These are phyloP conservation scores for Eubucco bourcierii DNA, from an alignment of 2,113 vertebrate species.

Conservation along the genomic window DNA sequence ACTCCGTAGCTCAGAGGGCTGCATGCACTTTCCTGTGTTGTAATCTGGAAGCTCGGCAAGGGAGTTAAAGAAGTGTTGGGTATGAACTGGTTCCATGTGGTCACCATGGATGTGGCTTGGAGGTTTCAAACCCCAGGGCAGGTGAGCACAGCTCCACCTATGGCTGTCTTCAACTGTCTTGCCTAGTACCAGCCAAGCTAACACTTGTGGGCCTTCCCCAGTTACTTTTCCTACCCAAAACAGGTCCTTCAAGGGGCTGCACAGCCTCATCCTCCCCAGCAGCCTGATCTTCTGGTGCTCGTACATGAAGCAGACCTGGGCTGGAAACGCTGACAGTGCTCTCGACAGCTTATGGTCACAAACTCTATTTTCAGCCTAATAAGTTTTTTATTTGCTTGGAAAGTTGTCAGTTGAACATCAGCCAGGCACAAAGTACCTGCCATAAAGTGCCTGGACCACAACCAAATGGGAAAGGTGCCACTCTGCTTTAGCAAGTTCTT, in stretches of 20 bases:
- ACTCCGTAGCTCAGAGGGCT: not conserved
- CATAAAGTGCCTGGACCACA: constrained; percentile 13
- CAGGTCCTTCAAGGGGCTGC: fast-evolving
- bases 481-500: constrained; percentile 6
- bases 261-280: not conserved
- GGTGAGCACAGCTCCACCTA: not conserved
- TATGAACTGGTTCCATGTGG: fast-evolving
- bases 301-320: not conserved
- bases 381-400: constrained; percentile 72
- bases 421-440: constrained; percentile 71
- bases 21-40: not conserved
- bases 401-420: constrained; percentile 63
- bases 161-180: not conserved
- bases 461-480: constrained; percentile 4
- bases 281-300: not conserved
- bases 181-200: not conserved
- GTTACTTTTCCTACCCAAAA: not conserved
- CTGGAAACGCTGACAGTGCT: constrained; percentile 19
- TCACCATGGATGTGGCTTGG: not conserved
- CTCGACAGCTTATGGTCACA: constrained; percentile 51
- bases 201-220: not conserved
- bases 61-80: not conserved
- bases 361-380: constrained; percentile 77
- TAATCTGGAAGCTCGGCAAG: not conserved
- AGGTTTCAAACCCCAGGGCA: not conserved